Base-by-base conservation (phyloP, 2,797 vertebrate genomes). In the Neosilurus mollespiculum region DNA sequence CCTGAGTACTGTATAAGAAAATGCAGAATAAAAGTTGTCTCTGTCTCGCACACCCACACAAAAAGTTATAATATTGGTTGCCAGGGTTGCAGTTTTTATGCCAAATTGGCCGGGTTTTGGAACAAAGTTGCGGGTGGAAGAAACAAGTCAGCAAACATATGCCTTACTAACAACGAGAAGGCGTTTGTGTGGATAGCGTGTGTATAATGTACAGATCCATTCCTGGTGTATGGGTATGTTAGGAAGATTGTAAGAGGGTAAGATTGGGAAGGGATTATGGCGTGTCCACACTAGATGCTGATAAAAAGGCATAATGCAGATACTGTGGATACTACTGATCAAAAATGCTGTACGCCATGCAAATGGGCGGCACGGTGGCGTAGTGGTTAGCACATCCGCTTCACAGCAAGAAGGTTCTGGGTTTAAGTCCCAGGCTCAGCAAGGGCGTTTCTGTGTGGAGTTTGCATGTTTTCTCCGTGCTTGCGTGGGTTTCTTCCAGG, bases 51-150 rank as follows among this genome's bases (percentile, higher is more conserved):
- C 15, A 54, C 20, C 62, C 67, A 22, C 26, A 58, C 54, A 61
- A 18, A 59, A 8, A 76, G 30, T 59, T 58, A 34, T 76, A 76
- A 59, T 34, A 30, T 59, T 30, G 73, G 54, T 76, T 59, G 56
- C 73, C 56, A 59, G 30, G 54, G 73, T 59, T 43, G 2, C 6
- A 2, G 56, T 37, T 76, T 59, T 59, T 7, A 59, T 37, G 73
- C 73, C 73, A 76, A 76, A 59, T 76, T 76, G 20, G 18, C 11
- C 4, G 34, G 22, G 73, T n/a, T 76, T 37, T 22, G 73, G 73
- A 76, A 76, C 26, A 76, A 59, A 59, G 73, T 76, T 61, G 56
- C 7, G 8, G 51, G 51, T 73, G 49, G 54, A 7, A 54, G 18
- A 56, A 54, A 1, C 8, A 56, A 56, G 24, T 73, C 71, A 0